phyloP scores from a whole-genome alignment of 2,888 invertebrate genomes.

The Petrolisthes manimaculis region DNA sequence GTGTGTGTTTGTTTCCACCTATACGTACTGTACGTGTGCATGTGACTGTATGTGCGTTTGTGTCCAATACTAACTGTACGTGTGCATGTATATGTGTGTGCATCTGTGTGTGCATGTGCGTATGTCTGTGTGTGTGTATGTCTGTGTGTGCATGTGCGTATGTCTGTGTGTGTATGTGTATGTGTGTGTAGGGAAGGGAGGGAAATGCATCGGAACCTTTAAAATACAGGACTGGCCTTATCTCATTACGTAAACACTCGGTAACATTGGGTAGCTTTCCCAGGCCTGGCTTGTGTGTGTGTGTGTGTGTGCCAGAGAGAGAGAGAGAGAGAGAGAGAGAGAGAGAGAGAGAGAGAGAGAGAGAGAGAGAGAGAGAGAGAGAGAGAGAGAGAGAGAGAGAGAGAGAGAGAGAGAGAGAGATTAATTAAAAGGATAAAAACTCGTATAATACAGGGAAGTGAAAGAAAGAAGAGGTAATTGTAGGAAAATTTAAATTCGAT shows the following conservation, averaged over 20 bases:
- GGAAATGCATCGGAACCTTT: not conserved
- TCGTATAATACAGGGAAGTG: not conserved
- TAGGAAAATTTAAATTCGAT: too few relatives aligned
- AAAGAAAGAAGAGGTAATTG: not conserved
- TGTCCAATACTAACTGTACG: not conserved
- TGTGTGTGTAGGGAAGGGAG: constrained; percentile 6
- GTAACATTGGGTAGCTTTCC: constrained; percentile 15
- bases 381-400: too few relatives aligned
- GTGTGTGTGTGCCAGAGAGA: not conserved
- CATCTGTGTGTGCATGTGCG: too few relatives aligned
- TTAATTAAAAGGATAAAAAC: too few relatives aligned
- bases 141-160: constrained; percentile 10
- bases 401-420: not conserved
- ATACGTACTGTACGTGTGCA: too few relatives aligned
- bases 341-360: not conserved
- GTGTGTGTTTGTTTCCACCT: too few relatives aligned
- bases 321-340: not conserved
- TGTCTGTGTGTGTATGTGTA: not conserved
- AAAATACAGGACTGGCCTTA: not conserved
- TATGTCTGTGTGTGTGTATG: constrained; percentile 18
- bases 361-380: not conserved
- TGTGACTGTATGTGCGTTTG: too few relatives aligned
- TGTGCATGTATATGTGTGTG: constrained; percentile 12
- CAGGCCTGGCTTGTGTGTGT: not conserved
- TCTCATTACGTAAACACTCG: constrained; percentile 3